Conservation (phyloP, 1,140 invertebrate genomes). For the Dendroctonus ponderosae region DNA sequence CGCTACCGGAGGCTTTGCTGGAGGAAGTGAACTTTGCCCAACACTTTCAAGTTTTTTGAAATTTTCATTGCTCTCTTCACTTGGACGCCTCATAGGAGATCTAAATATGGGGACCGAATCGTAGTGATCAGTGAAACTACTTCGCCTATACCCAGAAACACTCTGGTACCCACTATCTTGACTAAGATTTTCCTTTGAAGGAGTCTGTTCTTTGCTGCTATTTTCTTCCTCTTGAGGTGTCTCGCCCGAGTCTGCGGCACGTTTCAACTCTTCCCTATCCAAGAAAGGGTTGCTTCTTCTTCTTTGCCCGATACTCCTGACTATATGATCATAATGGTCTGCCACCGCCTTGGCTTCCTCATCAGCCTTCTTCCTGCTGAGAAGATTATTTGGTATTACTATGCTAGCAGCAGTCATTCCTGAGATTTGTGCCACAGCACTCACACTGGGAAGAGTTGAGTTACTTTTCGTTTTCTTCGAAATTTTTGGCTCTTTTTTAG, state of each 20-base stretch:
- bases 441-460: constrained; percentile 33
- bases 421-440: constrained; percentile 40
- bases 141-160: constrained; percentile 30
- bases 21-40: too few species aligned
- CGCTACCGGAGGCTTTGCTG: too few species aligned
- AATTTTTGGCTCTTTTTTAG: constrained; percentile 17
- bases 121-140: constrained; percentile 32
- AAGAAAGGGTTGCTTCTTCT: constrained; percentile 47
- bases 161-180: constrained; percentile 56
- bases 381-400: constrained; percentile 42
- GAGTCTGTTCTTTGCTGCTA: constrained; percentile 35
- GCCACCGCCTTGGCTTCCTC: constrained; percentile 69
- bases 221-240: constrained; percentile 23
- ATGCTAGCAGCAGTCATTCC: constrained; percentile 47
- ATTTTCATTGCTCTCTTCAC: neutral
- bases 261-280: constrained; percentile 39
- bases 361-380: constrained; percentile 45
- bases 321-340: constrained; percentile 78
- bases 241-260: constrained; percentile 41
- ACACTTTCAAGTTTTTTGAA: neutral
- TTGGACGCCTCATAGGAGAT: neutral
- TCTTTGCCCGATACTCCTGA: constrained; percentile 62
- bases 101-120: constrained; percentile 17
- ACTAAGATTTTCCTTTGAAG: constrained; percentile 57
- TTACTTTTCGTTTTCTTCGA: constrained; percentile 13